These are phyloP conservation scores for Pristis pectinata DNA, from an alignment of 2,797 vertebrate genomes.

Conservation along the genomic window DNA sequence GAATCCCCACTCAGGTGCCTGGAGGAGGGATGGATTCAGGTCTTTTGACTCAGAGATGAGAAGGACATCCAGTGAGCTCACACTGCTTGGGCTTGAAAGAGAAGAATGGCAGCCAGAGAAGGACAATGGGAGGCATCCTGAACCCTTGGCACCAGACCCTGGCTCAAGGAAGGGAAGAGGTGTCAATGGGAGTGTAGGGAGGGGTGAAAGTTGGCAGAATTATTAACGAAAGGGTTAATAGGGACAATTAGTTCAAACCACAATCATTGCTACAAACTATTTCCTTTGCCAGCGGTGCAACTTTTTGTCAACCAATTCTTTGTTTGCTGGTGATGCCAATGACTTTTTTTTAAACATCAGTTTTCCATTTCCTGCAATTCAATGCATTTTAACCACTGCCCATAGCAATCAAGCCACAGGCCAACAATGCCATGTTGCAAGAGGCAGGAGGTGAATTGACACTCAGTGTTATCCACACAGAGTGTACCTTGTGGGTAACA, in stretches of 20 bases:
- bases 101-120: not conserved
- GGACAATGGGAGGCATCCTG: not conserved
- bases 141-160: not conserved
- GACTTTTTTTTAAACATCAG: not conserved
- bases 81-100: not conserved
- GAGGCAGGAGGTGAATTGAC: not conserved
- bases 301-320: not conserved
- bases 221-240: not conserved
- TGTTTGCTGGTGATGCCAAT: not conserved
- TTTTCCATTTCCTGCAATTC: not conserved
- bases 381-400: not conserved
- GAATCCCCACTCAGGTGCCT: not conserved
- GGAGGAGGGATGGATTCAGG: not conserved
- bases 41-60: no score
- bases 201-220: not conserved
- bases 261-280: not conserved
- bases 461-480: not conserved
- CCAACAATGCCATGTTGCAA: not conserved
- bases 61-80: not conserved
- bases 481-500: conserved; percentile 25
- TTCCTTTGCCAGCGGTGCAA: not conserved
- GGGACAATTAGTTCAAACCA: not conserved
- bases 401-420: not conserved
- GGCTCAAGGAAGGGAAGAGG: not conserved
- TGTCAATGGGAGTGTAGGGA: not conserved